These are phyloP conservation scores for Burhinus oedicnemus DNA, from an alignment of 2,113 vertebrate species.

Conservation along the genomic window DNA sequence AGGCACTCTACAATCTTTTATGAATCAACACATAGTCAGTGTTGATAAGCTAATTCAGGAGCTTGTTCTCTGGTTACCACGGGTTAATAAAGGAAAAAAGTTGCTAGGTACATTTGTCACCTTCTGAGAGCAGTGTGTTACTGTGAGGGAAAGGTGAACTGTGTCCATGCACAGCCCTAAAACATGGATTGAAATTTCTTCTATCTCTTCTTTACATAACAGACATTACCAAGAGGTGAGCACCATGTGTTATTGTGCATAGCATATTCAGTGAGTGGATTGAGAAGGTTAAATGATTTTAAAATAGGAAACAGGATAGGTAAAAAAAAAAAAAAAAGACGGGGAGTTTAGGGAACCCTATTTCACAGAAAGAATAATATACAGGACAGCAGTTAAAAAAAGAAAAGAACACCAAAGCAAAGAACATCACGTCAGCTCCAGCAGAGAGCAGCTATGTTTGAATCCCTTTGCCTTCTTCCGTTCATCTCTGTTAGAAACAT, in stretches of 20 bases:
- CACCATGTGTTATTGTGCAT: not conserved
- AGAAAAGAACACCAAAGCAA: not conserved
- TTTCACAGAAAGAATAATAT: not conserved
- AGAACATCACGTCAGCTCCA: not conserved
- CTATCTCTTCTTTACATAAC: constrained; percentile 21
- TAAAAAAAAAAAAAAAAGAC: not conserved
- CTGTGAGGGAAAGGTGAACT: constrained; percentile 12
- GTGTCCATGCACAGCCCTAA: not conserved
- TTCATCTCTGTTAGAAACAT: not conserved
- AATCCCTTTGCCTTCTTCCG: not conserved
- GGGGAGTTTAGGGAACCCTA: not conserved
- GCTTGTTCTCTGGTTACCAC: not conserved
- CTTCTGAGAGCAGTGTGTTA: not conserved
- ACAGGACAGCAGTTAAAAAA: not conserved
- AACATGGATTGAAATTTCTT: not conserved
- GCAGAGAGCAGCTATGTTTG: not conserved
- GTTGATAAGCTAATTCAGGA: constrained; percentile 26
- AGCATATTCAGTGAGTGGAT: not conserved
- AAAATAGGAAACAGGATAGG: not conserved
- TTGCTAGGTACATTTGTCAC: not conserved
- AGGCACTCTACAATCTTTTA: not conserved
- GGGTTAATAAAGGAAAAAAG: not conserved
- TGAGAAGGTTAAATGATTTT: not conserved
- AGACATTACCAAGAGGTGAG: not conserved
- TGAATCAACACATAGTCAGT: not conserved